These are phyloP conservation scores for Coleophora flavipennella DNA, from an alignment of 2,888 invertebrate species.

Conservation along the genomic window DNA sequence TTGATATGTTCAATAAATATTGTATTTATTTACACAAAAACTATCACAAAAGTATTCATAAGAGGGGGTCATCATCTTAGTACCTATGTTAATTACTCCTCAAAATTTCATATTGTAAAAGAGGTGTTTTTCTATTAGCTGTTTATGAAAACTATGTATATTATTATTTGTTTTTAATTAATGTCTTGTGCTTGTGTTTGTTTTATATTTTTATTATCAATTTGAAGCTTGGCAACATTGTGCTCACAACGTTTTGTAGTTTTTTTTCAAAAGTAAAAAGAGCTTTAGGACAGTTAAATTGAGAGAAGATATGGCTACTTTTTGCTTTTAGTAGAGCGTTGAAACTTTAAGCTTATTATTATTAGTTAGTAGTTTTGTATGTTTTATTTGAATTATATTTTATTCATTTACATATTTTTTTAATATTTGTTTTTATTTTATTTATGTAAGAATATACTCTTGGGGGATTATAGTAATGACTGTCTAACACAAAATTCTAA, in stretches of 20 bases:
- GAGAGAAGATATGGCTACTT: constrained; percentile 31
- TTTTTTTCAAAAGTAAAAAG: constrained; percentile 47
- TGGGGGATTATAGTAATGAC: constrained; percentile 11
- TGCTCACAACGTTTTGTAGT: constrained; percentile 48
- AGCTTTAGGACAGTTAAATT: constrained; percentile 26
- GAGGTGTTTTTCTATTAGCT: no score
- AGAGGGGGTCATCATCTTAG: no score
- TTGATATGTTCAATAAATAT: no score
- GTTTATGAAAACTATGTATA: no score
- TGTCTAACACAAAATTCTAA: constrained; percentile 22
- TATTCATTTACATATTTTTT: constrained; percentile 33
- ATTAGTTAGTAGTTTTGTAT: constrained; percentile 55
- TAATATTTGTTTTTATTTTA: constrained; percentile 31
- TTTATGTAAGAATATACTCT: constrained; percentile 22
- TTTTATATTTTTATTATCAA: constrained; percentile 66
- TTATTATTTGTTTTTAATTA: no score
- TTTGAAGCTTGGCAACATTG: constrained; percentile 73
- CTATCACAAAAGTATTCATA: no score
- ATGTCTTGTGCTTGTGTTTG: constrained; percentile 57
- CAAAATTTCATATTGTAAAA: no score
- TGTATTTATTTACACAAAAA: no score
- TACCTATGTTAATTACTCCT: no score
- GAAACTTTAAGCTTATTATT: constrained; percentile 42
- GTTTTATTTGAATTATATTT: constrained; percentile 23
- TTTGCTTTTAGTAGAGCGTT: constrained; percentile 59